These are phyloP conservation scores for Columba janthina DNA, from an alignment of 2,113 vertebrate species.

Conservation along the genomic window DNA sequence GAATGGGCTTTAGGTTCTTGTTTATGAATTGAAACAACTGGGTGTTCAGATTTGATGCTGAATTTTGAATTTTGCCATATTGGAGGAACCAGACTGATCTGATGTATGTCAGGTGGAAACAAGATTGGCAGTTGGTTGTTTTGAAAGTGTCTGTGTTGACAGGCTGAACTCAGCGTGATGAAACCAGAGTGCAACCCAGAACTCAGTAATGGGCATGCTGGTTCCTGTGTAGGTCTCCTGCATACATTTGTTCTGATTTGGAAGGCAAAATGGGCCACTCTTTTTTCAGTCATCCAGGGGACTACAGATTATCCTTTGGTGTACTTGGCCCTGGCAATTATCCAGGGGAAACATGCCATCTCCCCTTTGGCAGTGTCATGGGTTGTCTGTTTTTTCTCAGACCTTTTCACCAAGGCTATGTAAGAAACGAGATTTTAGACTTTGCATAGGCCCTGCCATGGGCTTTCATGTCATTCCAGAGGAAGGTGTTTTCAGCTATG, in stretches of 20 bases:
- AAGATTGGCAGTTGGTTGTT: not conserved
- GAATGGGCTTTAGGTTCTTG: not conserved
- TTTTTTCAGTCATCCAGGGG: not conserved
- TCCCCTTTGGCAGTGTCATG: not conserved
- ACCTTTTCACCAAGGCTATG: not conserved
- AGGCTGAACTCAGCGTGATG: not conserved
- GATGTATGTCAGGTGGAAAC: not conserved
- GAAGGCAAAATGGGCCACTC: conserved; percentile 9
- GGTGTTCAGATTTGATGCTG: not conserved
- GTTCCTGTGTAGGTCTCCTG: not conserved
- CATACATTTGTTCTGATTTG: conserved; percentile 13
- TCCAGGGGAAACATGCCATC: not conserved
- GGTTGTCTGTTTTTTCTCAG: not conserved
- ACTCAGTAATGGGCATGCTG: not conserved
- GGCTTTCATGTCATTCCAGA: not conserved
- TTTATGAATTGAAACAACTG: not conserved
- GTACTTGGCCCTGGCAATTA: not conserved
- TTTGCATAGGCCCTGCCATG: not conserved
- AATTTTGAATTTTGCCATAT: not conserved
- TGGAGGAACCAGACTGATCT: not conserved
- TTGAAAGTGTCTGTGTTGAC: not conserved
- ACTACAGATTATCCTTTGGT: not conserved
- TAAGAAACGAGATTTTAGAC: not conserved
- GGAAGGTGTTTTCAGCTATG: not conserved
- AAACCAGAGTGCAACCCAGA: not conserved